phyloP scores from a whole-genome alignment of 2,797 vertebrate species.

The Oryzias sinensis region DNA sequence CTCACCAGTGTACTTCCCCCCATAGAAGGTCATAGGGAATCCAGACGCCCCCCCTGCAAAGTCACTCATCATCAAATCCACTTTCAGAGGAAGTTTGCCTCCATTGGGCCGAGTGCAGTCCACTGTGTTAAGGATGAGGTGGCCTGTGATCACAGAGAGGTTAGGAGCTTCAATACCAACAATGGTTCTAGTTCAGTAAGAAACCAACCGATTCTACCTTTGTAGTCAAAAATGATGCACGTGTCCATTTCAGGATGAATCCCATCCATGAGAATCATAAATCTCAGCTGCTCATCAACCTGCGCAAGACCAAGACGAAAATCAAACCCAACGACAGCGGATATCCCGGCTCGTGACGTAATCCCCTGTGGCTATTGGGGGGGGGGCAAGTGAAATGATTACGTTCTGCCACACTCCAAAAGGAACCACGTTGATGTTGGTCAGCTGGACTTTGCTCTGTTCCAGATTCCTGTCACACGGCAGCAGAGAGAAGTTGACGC shows the following conservation, averaged over 20 bases:
- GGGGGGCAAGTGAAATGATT: conserved; percentile 16
- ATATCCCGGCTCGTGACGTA: no score
- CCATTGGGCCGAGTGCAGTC: conserved; percentile 83
- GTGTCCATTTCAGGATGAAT: conserved; percentile 86
- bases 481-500: not conserved
- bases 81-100: conserved; percentile 72
- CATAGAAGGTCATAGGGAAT: conserved; percentile 82
- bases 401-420: conserved; percentile 83
- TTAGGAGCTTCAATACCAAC: no score
- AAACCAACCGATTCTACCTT: conserved; percentile 63
- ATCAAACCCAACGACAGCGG: no score
- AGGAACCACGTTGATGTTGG: conserved; percentile 77
- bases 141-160: conserved; percentile 60
- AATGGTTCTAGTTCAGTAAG: no score
- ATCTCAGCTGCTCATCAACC: conserved; percentile 77
- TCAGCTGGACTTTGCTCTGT: conserved; percentile 76
- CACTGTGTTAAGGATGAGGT: conserved; percentile 83
- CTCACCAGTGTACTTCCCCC: conserved; percentile 82
- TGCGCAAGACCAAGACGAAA: conserved; percentile 26
- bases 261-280: conserved; percentile 85
- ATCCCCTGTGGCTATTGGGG: no score
- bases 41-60: conserved; percentile 84
- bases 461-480: conserved; percentile 52
- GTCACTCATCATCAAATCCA: conserved; percentile 83
- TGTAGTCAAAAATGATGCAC: conserved; percentile 84